These are phyloP conservation scores for Hydrophis major DNA, from an alignment of 2,797 vertebrate genomes.

Conservation along the genomic window DNA sequence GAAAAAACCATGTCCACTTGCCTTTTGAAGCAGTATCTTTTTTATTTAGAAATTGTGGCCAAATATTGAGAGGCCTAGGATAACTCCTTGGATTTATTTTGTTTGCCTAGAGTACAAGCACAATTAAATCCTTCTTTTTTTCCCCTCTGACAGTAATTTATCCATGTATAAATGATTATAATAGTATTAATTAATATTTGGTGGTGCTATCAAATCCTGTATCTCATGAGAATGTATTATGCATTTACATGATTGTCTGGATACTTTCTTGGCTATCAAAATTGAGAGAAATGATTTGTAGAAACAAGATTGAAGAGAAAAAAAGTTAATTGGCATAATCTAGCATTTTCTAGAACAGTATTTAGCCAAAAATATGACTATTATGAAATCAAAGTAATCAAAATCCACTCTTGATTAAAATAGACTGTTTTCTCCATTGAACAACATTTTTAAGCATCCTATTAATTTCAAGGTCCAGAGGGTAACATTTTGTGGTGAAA, in stretches of 20 bases:
- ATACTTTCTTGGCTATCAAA: background rate
- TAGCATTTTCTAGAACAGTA: background rate
- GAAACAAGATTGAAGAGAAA: background rate
- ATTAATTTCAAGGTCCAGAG: background rate
- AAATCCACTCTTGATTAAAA: background rate
- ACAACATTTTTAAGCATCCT: background rate
- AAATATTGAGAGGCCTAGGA: background rate
- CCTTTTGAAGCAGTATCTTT: background rate
- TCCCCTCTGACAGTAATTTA: background rate
- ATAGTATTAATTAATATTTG: background rate
- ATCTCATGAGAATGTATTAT: background rate
- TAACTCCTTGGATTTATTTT: background rate
- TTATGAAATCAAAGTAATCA: background rate
- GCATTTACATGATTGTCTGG: background rate
- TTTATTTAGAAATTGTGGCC: background rate
- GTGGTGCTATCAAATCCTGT: background rate
- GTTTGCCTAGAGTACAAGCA: background rate
- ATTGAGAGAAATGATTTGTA: background rate
- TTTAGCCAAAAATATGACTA: background rate
- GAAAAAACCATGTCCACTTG: background rate
- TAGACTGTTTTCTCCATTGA: background rate
- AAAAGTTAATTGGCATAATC: background rate
- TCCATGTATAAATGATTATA: background rate
- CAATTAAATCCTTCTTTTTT: too few species aligned
- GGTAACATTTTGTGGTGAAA: background rate